Evolutionary conservation across 2,113 vertebrate species (phyloP).

Genomic region (Suncus etruscus): DNA sequence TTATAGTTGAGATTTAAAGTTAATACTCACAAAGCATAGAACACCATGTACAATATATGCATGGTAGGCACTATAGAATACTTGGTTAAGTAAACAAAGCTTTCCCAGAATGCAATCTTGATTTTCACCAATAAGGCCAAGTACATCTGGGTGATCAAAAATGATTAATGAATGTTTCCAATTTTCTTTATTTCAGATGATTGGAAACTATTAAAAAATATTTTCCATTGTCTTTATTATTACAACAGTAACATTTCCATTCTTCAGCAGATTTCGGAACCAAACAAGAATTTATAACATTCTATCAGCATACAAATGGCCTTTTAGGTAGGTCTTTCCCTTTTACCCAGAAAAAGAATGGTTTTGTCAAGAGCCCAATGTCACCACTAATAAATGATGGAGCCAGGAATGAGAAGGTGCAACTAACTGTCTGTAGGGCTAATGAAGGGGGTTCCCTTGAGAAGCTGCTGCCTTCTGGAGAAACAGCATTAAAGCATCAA

Average conservation of each 20-base stretch:
- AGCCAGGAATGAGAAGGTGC: background rate
- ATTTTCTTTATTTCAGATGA: background rate
- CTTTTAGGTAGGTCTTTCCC: background rate
- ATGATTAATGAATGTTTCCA: background rate
- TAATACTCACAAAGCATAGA: background rate
- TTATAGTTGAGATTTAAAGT: background rate
- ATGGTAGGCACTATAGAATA: background rate
- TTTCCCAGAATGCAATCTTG: background rate
- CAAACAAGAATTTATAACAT: background rate
- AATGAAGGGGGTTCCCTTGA: background rate
- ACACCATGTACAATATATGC: background rate
- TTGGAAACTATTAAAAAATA: background rate
- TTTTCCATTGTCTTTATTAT: constrained; percentile 5
- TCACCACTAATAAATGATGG: background rate
- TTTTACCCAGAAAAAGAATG: constrained; percentile 35
- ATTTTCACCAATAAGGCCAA: constrained; percentile 40
- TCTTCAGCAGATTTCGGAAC: constrained; percentile 6
- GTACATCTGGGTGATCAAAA: background rate
- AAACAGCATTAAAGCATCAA: background rate
- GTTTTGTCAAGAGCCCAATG: background rate
- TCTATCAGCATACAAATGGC: background rate
- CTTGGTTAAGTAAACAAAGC: background rate
- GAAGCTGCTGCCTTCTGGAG: background rate
- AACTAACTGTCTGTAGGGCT: background rate
- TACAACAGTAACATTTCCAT: constrained; percentile 13